These are phyloP conservation scores for Strigops habroptila DNA, from an alignment of 2,113 vertebrate genomes.

Conservation along the genomic window DNA sequence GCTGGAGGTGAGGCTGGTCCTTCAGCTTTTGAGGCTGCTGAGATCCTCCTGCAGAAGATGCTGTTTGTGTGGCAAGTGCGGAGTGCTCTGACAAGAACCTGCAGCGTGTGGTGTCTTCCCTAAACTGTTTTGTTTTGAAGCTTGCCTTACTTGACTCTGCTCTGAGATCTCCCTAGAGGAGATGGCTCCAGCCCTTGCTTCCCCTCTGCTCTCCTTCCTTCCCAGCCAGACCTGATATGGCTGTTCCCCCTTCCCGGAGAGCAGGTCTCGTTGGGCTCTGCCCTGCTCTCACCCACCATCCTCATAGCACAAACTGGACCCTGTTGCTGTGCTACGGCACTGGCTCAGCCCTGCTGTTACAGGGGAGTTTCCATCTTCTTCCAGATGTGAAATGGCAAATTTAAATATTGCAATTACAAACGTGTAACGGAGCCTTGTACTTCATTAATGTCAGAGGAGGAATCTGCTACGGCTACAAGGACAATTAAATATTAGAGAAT, in stretches of 20 bases:
- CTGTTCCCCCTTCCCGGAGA: not conserved
- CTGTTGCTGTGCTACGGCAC: not conserved
- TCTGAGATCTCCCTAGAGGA: not conserved
- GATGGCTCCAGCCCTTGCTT: not conserved
- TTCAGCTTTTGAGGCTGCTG: not conserved
- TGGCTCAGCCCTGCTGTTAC: not conserved
- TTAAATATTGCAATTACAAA: constrained; percentile 69
- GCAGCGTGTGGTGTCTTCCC: not conserved
- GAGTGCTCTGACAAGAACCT: not conserved
- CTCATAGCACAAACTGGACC: not conserved
- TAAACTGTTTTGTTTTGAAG: not conserved
- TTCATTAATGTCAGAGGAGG: constrained; percentile 73
- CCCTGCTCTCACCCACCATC: not conserved
- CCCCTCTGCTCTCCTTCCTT: not conserved
- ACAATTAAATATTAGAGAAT: constrained; percentile 73
- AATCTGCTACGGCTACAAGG: constrained; percentile 67
- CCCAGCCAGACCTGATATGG: not conserved
- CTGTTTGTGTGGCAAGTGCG: rapidly evolving
- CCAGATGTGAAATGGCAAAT: constrained; percentile 48
- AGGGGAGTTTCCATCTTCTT: constrained; percentile 15
- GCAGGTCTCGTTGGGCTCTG: not conserved
- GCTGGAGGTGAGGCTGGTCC: not conserved
- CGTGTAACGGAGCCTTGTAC: constrained; percentile 68
- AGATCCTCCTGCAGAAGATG: not conserved
- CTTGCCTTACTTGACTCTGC: not conserved